Base-by-base conservation (phyloP, 2,797 vertebrate species). In the Halcyon leucocephala region DNA sequence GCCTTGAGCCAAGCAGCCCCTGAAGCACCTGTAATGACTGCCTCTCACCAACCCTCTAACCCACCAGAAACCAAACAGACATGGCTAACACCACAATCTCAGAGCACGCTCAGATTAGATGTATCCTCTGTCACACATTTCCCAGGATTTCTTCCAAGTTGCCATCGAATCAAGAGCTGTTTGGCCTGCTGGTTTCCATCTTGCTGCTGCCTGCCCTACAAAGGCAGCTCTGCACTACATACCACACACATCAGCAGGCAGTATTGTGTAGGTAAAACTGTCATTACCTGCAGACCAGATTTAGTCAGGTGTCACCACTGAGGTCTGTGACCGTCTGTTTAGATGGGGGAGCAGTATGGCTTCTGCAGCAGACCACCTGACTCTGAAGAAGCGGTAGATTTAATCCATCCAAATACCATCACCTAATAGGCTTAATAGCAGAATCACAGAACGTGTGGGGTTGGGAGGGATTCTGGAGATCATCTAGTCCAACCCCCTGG, bases 1-100 rank as follows among this genome's bases (percentile, higher is more conserved):
- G 82, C 48, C 92, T 46, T 79, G 80, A 92, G 93, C 93, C 92
- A 86, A 90, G 93, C 52, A 90, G 76, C 61, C 76, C 73, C 89
- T 84, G 65, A 89, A 96, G 90, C 74, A 92, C 67, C 67, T 80
- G 67, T 83, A 74, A 89, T 52, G 81, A 76, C 33, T 41, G 67
- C 74, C 55, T 76, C 54, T 92, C 64, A 80, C 72, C 79, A 82
- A 4, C 55, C 35, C 88, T 93, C 89, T 91, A 79, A 67, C 61
- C 33, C 29, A 29, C 5, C 92, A 85, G 81, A 91, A 95, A 92
- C 64, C 48, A 51, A 84, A 96, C 52, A 81, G 94, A 97, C 54
- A 3, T 39, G 65, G 87, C 94, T 89, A 86, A 95, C 55, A 65
- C 88, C 55, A 42, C 79, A 64, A 96, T 82, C 87, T 91, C 93